Evolutionary conservation across 2,797 vertebrate species (phyloP), one percentile per base, ranked within the genome.

Genomic region (Parauchenoglanis ngamensis): DNA sequence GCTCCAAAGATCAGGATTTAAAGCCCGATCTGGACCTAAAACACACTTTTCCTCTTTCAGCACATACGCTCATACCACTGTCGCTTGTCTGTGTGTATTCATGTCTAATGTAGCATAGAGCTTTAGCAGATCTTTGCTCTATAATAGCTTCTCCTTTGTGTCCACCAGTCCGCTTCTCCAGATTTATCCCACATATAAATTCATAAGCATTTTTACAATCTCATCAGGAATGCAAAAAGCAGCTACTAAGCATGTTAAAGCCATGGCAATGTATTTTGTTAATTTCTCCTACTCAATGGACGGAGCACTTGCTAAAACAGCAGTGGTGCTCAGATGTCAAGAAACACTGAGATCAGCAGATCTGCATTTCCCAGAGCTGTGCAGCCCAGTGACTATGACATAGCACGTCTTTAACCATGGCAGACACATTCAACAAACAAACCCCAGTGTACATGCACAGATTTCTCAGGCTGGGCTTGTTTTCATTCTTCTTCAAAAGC

Each of bases 351-450:
- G 61, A 90, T 81, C 84, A 88, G 85, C 83, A 89, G 54, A 90
- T 80, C 49, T 1, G 49, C 1, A 31, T 78, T 87, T 87, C 78
- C 70, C 77, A 77, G 73, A 88, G 83, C 84, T 25, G 56, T 40
- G 13, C 35, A 40, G 77, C 79, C 86, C 46, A 49, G 56, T 46
- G 25, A 88, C 84, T 87, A 86, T 90, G 88, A 91, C 83, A 87
- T 80, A 89, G 87, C 76, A 76, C 84, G 72, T 78, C 70, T 89
- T 86, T 90, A 90, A 88, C 89, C 70, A 70, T 63, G 72, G 63
- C 82, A 73, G 86, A 91, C 89, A 90, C 67, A 25, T 91, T 90
- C 88, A 92, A 88, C 89, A 90, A 91, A 90, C 90, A 91, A 87
- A 75, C 52, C 31, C 85, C 81, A 87, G 83, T 81, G 54, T 59